These are phyloP conservation scores for Acleris emargana DNA, from an alignment of 2,888 invertebrate genomes.

Conservation along the genomic window DNA sequence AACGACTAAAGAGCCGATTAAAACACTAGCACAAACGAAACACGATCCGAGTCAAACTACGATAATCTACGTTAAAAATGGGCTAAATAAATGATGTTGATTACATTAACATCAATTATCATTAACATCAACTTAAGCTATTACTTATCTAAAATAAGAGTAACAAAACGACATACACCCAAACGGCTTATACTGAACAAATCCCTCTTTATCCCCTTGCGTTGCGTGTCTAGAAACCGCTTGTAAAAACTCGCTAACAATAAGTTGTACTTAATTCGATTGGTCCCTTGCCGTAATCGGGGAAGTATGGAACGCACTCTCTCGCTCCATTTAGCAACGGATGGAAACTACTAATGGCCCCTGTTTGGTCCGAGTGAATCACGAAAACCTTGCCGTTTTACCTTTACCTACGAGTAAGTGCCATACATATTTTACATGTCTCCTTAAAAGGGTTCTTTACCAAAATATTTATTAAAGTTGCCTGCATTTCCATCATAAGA, in stretches of 20 bases:
- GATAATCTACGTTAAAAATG: too few relatives aligned
- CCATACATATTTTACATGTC: constrained; percentile 18
- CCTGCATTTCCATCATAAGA: too few relatives aligned
- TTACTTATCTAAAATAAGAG: not conserved
- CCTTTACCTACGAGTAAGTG: constrained; percentile 7
- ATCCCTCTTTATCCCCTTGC: not conserved
- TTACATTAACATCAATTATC: too few relatives aligned
- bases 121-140: too few relatives aligned
- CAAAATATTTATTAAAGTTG: too few relatives aligned
- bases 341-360: constrained; percentile 46
- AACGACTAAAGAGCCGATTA: too few relatives aligned
- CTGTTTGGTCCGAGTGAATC: constrained; percentile 22
- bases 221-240: constrained; percentile 4
- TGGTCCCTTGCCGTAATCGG: constrained; percentile 27
- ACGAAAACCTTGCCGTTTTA: constrained; percentile 11
- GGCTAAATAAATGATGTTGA: not conserved
- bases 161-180: not conserved
- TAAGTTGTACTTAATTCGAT: constrained; percentile 34
- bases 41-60: too few relatives aligned
- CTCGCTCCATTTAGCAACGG: constrained; percentile 47
- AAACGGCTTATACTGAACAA: not conserved
- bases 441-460: constrained; percentile 12
- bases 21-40: too few relatives aligned
- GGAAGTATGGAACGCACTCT: constrained; percentile 40
- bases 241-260: constrained; percentile 25